phyloP scores from a whole-genome alignment of 2,888 invertebrate species.

The Ptilodon capucinus region DNA sequence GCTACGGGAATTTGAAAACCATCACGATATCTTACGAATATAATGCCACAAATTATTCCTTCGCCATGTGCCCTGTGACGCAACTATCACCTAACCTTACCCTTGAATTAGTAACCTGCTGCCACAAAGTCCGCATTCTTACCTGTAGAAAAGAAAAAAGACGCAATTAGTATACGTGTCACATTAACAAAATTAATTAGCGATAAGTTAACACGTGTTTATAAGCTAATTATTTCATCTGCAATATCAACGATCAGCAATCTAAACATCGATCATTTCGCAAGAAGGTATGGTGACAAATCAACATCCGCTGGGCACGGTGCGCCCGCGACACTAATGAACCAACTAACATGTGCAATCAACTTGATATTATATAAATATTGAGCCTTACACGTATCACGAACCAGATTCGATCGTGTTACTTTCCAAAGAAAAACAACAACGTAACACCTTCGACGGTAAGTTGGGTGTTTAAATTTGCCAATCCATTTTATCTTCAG shows the following conservation, averaged over 20 bases:
- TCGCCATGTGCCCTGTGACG: too few relatives aligned
- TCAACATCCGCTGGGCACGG: slow-evolving; percentile 41
- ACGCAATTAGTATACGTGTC: slow-evolving; percentile 8
- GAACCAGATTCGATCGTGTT: not conserved
- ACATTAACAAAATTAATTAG: slow-evolving; percentile 17
- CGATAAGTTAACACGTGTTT: slow-evolving; percentile 28
- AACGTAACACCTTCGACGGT: too few relatives aligned
- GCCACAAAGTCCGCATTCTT: slow-evolving; percentile 15
- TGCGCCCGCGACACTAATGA: slow-evolving; percentile 37
- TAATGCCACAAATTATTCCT: too few relatives aligned
- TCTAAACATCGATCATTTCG: slow-evolving; percentile 38
- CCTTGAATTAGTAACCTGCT: not conserved
- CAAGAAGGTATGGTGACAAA: slow-evolving; percentile 37
- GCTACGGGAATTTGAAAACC: too few relatives aligned
- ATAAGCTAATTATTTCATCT: slow-evolving; percentile 25
- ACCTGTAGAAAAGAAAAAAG: slow-evolving; percentile 36
- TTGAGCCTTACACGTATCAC: not conserved
- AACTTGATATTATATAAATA: slow-evolving; percentile 22
- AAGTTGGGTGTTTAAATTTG: too few relatives aligned
- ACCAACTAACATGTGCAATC: slow-evolving; percentile 24
- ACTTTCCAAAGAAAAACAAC: not conserved
- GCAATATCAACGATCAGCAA: slow-evolving; percentile 22
- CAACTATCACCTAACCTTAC: slow-evolving; percentile 18
- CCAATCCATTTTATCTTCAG: too few relatives aligned
- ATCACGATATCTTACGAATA: too few relatives aligned